phyloP scores from a whole-genome alignment of 2,113 vertebrate species.

The Nymphicus hollandicus region DNA sequence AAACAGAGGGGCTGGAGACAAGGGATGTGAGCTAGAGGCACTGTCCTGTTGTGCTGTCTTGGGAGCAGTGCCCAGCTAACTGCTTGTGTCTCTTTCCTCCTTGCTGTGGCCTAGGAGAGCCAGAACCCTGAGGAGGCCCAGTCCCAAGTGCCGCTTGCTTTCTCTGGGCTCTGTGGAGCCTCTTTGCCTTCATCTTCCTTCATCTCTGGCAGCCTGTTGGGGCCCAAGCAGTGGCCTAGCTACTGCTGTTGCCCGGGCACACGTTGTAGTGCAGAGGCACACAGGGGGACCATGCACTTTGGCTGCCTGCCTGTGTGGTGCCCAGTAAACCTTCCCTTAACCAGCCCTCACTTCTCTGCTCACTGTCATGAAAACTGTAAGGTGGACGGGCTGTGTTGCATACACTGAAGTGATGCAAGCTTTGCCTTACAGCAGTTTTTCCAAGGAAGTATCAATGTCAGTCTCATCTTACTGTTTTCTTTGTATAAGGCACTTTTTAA shows the following conservation, averaged over 20 bases:
- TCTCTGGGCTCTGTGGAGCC: fast-evolving
- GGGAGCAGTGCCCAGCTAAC: not conserved
- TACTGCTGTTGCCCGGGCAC: fast-evolving
- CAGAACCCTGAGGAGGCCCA: too few relatives aligned
- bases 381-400: not conserved
- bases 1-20: not conserved
- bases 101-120: not conserved
- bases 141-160: not conserved
- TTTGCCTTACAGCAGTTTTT: not conserved
- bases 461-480: not conserved
- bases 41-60: fast-evolving
- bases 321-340: not conserved
- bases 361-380: not conserved
- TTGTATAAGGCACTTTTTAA: not conserved
- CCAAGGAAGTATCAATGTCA: not conserved
- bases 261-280: not conserved
- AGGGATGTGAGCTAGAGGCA: not conserved
- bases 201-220: fast-evolving
- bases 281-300: not conserved
- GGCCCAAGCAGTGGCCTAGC: not conserved
- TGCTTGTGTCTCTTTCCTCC: not conserved
- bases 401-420: not conserved
- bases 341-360: not conserved
- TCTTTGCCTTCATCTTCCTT: not conserved
- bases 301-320: fast-evolving